Evolutionary conservation across 1,140 invertebrate species (phyloP), one percentile per base, ranked within the genome.

Genomic region (Telenomus remus): DNA sequence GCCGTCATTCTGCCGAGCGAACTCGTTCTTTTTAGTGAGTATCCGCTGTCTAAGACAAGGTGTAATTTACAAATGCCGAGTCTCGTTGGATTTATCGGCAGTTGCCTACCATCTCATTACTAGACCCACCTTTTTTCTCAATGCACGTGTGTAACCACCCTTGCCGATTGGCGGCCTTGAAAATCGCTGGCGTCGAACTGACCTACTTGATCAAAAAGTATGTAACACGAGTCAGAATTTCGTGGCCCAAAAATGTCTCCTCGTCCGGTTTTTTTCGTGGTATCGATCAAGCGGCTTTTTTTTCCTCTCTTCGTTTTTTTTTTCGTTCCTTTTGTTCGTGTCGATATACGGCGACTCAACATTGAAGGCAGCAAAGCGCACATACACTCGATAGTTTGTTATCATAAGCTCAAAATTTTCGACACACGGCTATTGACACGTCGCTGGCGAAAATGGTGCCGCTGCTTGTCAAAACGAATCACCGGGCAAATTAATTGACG

Each of bases 21-120:
- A 56, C 75, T 74, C 76, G 69, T 76, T 78, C 72, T 65, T 75
- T 77, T 73, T 65, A 71, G 44, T 76, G 56, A 48, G 69, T 63
- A 78, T 63, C 72, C 76, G 72, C 75, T 56, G 72, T 80, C 80
- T 80, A 78, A 79, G 80, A 81, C 86, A 88, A 86, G 87, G 85
- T 88, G 83, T 87, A 88, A 88, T 88, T 88, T 88, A 88, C 86
- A 87, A 88, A 88, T 88, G 85, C 86, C 81, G 84, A 81, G 86
- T 83, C 83, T 82, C 83, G 85, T 73, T 88, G 86, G 84, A 87
- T 88, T 87, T 88, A 88, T 88, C 86, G 86, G 83, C 82, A 84
- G 84, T 88, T 85, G 79, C 78, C 84, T 87, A 87, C 86, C 86
- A 86, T 87, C 86, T 87, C 81, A 88, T 87, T 88, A 88, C 79